Conservation (phyloP, 1,140 invertebrate species). For the Ericerus pela region DNA sequence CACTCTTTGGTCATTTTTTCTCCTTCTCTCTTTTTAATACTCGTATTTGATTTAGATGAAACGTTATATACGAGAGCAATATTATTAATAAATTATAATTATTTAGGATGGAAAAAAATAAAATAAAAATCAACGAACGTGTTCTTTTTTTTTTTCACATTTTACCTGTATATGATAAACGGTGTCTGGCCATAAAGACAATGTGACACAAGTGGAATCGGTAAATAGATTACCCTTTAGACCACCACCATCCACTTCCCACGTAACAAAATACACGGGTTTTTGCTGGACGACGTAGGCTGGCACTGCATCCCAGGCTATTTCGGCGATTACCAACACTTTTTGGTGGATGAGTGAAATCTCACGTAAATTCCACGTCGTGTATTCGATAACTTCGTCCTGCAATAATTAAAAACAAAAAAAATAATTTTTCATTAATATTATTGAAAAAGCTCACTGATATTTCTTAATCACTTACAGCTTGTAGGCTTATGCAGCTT, state of each 20-base stretch:
- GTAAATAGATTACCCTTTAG: slow-evolving; percentile 71
- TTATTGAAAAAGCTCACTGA: too few relatives aligned
- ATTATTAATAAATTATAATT: slow-evolving; percentile 8
- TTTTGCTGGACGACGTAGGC: slow-evolving; percentile 30
- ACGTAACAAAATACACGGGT: slow-evolving; percentile 51
- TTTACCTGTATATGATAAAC: slow-evolving; percentile 60
- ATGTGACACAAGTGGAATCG: slow-evolving; percentile 55
- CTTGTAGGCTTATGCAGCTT: too few relatives aligned
- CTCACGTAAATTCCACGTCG: slow-evolving; percentile 41
- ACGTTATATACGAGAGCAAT: background rate
- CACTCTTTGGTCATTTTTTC: too few relatives aligned
- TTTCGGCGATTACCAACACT: slow-evolving; percentile 54
- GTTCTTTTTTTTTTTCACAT: too few relatives aligned
- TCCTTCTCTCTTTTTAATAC: too few relatives aligned
- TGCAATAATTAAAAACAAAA: too few relatives aligned
- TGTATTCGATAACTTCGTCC: background rate
- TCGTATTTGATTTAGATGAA: slow-evolving; percentile 12
- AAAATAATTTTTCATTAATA: too few relatives aligned
- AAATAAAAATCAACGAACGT: too few relatives aligned
- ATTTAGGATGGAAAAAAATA: background rate
- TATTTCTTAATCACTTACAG: too few relatives aligned
- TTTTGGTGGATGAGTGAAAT: slow-evolving; percentile 52
- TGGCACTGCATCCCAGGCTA: slow-evolving; percentile 48
- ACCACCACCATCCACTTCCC: slow-evolving; percentile 66
- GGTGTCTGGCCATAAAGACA: slow-evolving; percentile 63